Evolutionary conservation across 2,888 invertebrate genomes (phyloP).

Genomic region (Fragum whitleyi): DNA sequence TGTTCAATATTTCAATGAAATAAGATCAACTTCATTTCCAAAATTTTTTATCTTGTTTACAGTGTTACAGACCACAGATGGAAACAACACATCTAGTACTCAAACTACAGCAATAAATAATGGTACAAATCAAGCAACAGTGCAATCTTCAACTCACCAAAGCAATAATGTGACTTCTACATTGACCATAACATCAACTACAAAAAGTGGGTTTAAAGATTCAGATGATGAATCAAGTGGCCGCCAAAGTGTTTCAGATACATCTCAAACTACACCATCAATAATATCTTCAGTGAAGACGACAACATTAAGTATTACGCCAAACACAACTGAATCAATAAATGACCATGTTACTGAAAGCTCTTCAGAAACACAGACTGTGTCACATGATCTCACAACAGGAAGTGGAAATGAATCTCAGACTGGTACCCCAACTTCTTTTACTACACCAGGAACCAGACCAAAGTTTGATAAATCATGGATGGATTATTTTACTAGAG

Average conservation of each 20-base stretch:
- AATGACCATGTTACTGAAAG: background rate
- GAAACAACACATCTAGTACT: background rate
- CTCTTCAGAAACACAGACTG: background rate
- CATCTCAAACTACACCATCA: background rate
- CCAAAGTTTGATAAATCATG: conserved; percentile 26
- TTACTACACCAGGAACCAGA: background rate
- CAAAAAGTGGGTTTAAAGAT: background rate
- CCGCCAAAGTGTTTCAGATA: background rate
- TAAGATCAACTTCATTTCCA: too few relatives aligned
- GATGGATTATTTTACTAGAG: conserved; percentile 48
- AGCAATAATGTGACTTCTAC: background rate
- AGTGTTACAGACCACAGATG: background rate
- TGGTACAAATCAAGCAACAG: background rate
- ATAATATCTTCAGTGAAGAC: background rate
- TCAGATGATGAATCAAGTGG: background rate
- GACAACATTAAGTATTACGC: background rate
- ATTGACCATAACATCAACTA: background rate
- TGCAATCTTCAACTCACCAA: background rate
- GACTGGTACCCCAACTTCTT: background rate
- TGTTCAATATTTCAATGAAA: too few relatives aligned
- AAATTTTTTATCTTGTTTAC: too few relatives aligned
- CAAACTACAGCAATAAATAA: background rate
- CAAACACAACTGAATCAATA: background rate
- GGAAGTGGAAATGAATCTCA: background rate
- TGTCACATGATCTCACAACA: conserved; percentile 3